Evolutionary conservation across 2,888 invertebrate genomes (phyloP).

Genomic region (Drosophila monieri): DNA sequence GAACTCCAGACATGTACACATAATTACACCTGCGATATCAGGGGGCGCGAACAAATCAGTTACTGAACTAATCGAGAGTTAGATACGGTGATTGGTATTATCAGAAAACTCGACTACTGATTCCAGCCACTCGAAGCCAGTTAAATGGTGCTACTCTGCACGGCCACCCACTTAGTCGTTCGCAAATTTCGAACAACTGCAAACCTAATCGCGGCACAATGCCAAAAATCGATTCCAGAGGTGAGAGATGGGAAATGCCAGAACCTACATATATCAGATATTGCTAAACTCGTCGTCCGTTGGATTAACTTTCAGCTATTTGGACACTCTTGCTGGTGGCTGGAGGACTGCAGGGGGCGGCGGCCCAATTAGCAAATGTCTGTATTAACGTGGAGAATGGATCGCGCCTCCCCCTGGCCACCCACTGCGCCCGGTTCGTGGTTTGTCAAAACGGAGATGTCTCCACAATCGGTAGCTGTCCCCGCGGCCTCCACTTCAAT

Average conservation of each 20-base stretch:
- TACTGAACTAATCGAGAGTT: conserved; percentile 60
- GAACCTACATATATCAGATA: neutral
- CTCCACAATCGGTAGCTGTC: conserved; percentile 58
- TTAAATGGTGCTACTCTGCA: conserved; percentile 46
- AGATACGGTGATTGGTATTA: conserved; percentile 62
- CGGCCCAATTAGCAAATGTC: conserved; percentile 40
- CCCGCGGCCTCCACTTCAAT: conserved; percentile 69
- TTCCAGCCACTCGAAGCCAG: conserved; percentile 38
- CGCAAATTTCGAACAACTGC: conserved; percentile 35
- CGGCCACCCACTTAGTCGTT: conserved; percentile 43
- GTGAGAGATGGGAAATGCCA: conserved; percentile 20
- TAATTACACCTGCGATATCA: conserved; percentile 56
- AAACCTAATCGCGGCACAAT: conserved; percentile 35
- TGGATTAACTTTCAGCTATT: neutral
- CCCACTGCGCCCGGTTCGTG: conserved; percentile 67
- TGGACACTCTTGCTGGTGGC: conserved; percentile 32
- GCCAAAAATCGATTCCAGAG: conserved; percentile 24
- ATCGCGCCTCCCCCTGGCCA: conserved; percentile 49
- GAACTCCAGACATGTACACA: conserved; percentile 45
- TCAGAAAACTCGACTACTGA: conserved; percentile 68
- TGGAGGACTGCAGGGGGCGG: conserved; percentile 6
- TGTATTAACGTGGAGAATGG: conserved; percentile 68
- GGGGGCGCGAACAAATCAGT: conserved; percentile 23
- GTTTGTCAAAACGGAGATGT: conserved; percentile 59
- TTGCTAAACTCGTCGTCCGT: neutral